Evolutionary conservation across 2,113 vertebrate genomes (phyloP).

Genomic region (Zosterops lateralis): DNA sequence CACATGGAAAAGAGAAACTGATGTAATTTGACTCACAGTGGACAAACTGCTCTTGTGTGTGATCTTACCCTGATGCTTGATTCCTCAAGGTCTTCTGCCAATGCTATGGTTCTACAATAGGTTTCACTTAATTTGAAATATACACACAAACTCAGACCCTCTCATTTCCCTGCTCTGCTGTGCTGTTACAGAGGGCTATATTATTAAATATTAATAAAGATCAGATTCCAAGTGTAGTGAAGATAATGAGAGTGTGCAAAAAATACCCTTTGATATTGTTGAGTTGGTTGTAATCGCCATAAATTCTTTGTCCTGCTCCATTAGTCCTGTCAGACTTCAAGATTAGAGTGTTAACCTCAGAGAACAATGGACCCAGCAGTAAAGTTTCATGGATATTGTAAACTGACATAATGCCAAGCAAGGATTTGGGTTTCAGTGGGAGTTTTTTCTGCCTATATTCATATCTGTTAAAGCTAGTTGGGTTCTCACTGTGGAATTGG

Average conservation of each 20-base stretch:
- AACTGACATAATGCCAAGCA: not conserved
- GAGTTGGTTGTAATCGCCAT: not conserved
- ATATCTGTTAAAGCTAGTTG: not conserved
- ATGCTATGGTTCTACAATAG: not conserved
- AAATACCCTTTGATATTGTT: not conserved
- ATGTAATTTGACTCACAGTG: not conserved
- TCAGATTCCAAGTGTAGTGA: not conserved
- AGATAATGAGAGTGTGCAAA: not conserved
- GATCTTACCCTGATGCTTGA: not conserved
- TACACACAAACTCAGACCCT: not conserved
- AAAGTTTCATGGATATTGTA: not conserved
- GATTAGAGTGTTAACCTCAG: not conserved
- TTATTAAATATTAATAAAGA: not conserved
- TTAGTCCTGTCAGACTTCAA: not conserved
- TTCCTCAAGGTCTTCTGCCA: not conserved
- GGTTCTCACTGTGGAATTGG: not conserved
- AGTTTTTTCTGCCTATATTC: not conserved
- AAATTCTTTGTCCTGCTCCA: not conserved
- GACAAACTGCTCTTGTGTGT: not conserved
- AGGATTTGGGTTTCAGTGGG: not conserved
- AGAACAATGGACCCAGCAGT: not conserved
- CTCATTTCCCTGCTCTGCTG: not conserved
- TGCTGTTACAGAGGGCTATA: not conserved
- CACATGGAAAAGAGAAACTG: not conserved
- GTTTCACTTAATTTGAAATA: not conserved